These are phyloP conservation scores for Cheilosia pagana DNA, from an alignment of 2,888 invertebrate species.

Conservation along the genomic window DNA sequence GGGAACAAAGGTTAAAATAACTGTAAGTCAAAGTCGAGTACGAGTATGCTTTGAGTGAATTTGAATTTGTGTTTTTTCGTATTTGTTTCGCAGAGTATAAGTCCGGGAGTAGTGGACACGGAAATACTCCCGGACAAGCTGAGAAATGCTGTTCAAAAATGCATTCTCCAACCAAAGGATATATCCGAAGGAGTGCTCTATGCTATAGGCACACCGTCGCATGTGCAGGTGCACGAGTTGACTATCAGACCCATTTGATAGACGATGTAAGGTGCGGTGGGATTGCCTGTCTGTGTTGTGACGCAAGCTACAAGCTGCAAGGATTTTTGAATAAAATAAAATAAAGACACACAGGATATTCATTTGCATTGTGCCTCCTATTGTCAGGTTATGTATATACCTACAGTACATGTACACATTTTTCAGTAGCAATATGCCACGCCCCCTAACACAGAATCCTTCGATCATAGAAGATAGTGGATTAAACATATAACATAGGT, in stretches of 20 bases:
- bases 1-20: constrained; percentile 81
- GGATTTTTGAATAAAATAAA: no score
- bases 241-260: constrained; percentile 49
- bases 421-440: no score
- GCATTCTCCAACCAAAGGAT: constrained; percentile 20
- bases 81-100: constrained; percentile 77
- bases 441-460: no score
- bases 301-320: no score
- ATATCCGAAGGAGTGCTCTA: constrained; percentile 47
- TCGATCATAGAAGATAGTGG: no score
- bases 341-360: no score
- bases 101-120: constrained; percentile 79
- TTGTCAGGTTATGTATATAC: no score
- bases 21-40: constrained; percentile 79
- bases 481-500: no score
- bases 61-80: neutral
- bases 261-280: neutral
- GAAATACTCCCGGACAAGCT: constrained; percentile 77
- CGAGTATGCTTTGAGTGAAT: neutral
- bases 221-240: constrained; percentile 58
- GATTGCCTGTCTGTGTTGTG: neutral
- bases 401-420: no score
- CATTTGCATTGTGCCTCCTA: no score
- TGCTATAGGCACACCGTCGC: constrained; percentile 58
- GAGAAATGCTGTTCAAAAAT: constrained; percentile 29